These are phyloP conservation scores for Tethea ocularis DNA, from an alignment of 2,888 invertebrate genomes.

Conservation along the genomic window DNA sequence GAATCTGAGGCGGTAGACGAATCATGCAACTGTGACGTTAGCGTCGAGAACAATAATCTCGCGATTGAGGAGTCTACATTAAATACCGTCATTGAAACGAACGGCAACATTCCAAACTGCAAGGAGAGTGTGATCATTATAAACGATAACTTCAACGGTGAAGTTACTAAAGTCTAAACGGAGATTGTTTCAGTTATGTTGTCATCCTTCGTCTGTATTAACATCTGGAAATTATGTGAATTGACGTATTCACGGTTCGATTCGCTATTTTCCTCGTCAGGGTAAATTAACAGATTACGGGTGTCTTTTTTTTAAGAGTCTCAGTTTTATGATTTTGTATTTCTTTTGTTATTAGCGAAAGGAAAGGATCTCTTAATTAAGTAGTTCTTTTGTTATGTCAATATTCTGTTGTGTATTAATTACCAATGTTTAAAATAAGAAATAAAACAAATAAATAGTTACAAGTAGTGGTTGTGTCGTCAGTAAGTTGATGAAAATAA, in stretches of 20 bases:
- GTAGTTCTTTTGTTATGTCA: neutral
- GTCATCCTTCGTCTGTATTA: neutral
- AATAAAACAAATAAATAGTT: neutral
- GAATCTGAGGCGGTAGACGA: conserved; percentile 32
- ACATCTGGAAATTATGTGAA: neutral
- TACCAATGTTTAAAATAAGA: neutral
- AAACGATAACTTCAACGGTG: conserved; percentile 45
- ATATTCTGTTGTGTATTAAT: neutral
- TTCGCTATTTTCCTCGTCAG: neutral
- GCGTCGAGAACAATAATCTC: conserved; percentile 51
- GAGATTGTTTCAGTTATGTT: conserved; percentile 16
- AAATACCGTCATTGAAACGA: conserved; percentile 54
- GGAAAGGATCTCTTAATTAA: conserved; percentile 8
- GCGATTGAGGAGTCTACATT: conserved; percentile 28
- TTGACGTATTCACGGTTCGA: neutral
- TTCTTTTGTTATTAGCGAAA: neutral
- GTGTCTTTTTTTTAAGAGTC: conserved; percentile 1
- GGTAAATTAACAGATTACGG: neutral
- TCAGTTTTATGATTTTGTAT: neutral
- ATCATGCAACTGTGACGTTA: conserved; percentile 32
- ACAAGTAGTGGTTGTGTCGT: neutral
- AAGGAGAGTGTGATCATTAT: conserved; percentile 12
- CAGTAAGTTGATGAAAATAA: neutral
- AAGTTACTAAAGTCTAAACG: conserved; percentile 58
- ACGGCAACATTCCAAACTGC: conserved; percentile 54